Conservation (phyloP, 2,113 vertebrate species). For the Puffinus mauretanicus region DNA sequence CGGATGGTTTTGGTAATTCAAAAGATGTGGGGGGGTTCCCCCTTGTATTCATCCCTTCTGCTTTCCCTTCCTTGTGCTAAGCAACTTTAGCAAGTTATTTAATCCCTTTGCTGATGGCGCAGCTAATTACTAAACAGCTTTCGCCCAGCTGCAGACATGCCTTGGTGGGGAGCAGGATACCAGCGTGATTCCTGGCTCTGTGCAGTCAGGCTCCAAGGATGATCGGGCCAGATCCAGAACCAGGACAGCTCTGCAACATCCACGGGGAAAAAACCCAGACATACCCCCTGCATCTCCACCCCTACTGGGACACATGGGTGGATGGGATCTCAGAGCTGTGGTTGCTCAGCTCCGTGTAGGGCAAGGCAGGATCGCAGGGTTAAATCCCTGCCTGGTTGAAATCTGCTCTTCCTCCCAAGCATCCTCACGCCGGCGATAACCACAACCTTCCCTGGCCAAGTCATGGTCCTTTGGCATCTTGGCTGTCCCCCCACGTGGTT, state of each 20-base stretch:
- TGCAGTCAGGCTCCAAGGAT: not conserved
- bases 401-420: not conserved
- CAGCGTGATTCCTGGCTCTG: not conserved
- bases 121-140: not conserved
- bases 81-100: not conserved
- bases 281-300: not conserved
- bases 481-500: fast-evolving
- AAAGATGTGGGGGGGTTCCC: not conserved
- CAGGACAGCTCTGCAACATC: not conserved
- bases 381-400: not conserved
- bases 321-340: not conserved
- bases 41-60: not conserved
- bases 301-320: fast-evolving
- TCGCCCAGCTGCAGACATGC: not conserved
- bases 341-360: not conserved
- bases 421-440: not conserved
- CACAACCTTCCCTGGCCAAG: not conserved
- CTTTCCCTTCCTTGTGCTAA: not conserved
- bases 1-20: not conserved
- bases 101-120: not conserved
- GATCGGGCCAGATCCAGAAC: not conserved
- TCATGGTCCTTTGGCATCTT: fast-evolving
- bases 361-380: fast-evolving
- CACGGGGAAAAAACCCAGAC: not conserved
- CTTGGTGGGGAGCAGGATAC: not conserved